Evolutionary conservation across 2,113 vertebrate genomes (phyloP).

Genomic region (Rhabdomys dilectus): DNA sequence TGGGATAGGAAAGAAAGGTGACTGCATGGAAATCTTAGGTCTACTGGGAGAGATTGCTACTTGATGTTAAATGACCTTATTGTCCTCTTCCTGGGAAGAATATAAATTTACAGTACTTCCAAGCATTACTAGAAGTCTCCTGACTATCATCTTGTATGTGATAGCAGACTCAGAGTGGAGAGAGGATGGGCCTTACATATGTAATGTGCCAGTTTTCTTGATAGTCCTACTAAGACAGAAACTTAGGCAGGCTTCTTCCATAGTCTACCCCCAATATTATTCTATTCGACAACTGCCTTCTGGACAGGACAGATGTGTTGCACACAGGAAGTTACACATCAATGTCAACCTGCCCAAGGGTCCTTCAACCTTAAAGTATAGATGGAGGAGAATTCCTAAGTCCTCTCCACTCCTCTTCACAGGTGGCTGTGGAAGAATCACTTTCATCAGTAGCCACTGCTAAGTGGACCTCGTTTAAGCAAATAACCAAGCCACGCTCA

Average conservation of each 20-base stretch:
- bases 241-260: neutral
- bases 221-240: neutral
- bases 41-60: constrained; percentile 6
- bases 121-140: neutral
- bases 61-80: constrained; percentile 53
- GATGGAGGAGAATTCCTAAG: neutral
- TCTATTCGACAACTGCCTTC: neutral
- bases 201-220: neutral
- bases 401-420: too few species aligned
- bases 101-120: neutral
- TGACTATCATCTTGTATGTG: neutral
- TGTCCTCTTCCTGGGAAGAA: neutral
- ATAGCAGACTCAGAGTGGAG: neutral
- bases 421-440: neutral
- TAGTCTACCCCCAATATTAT: neutral
- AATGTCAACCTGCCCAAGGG: too few species aligned
- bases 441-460: neutral
- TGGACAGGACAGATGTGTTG: neutral
- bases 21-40: constrained; percentile 44
- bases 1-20: constrained; percentile 26
- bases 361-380: neutral
- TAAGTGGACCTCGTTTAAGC: neutral
- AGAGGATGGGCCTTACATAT: neutral
- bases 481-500: neutral
- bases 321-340: neutral